phyloP scores from a whole-genome alignment of 2,888 invertebrate species.

The Rhyacophila evoluta region DNA sequence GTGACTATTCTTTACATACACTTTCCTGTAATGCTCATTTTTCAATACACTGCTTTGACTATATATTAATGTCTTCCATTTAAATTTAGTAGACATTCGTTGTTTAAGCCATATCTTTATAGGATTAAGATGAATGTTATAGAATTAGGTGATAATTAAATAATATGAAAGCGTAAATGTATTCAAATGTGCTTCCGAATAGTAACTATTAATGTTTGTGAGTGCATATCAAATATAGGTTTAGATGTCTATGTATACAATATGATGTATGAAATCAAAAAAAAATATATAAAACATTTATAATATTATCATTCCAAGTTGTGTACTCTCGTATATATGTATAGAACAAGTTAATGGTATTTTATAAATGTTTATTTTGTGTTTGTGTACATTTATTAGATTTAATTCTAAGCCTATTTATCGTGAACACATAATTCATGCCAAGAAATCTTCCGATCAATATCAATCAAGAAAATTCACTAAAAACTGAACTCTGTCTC shows the following conservation, averaged over 20 bases:
- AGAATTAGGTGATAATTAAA: not conserved
- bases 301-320: conserved; percentile 49
- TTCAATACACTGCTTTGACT: not conserved
- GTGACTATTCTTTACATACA: not conserved
- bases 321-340: conserved; percentile 44
- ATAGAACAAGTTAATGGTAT: conserved; percentile 26
- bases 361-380: conserved; percentile 17
- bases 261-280: conserved; percentile 23
- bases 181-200: conserved; percentile 48
- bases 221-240: conserved; percentile 15
- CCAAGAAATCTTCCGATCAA: no score
- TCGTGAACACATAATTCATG: no score
- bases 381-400: conserved; percentile 22
- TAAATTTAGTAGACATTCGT: conserved; percentile 20
- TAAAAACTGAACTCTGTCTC: no score
- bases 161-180: conserved; percentile 35
- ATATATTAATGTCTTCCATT: conserved; percentile 41
- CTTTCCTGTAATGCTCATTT: not conserved
- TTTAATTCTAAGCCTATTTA: not conserved
- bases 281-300: conserved; percentile 39
- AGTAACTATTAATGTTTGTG: conserved; percentile 23
- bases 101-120: not conserved
- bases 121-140: not conserved
- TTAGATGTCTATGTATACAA: conserved; percentile 34
- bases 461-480: no score